Percentiles rank a stretch among this genome's conserved stretches.
Conservation (phyloP, 1,140 invertebrate species). For the Trichonephila clavipes region DNA sequence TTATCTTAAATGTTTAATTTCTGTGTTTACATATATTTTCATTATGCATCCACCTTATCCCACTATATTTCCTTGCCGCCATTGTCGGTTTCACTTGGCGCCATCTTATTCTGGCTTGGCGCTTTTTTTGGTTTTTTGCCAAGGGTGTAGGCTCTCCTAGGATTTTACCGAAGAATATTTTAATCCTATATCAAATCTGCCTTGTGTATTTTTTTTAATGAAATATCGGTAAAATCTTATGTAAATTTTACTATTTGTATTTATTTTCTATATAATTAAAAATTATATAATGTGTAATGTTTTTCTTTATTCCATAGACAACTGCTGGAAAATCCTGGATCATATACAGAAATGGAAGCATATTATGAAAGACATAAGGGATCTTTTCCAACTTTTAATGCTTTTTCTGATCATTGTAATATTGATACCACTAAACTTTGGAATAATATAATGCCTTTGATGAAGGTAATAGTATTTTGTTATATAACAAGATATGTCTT, state of each 20-base stretch:
- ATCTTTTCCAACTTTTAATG: constrained; percentile 69
- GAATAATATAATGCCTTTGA: constrained; percentile 70
- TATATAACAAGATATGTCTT: not conserved
- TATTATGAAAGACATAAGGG: constrained; percentile 81
- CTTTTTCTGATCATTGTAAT: constrained; percentile 64
- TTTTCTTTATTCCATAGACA: constrained; percentile 79
- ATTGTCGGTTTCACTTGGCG: no score
- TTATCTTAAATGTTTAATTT: no score
- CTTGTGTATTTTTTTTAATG: no score
- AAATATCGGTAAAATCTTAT: not conserved
- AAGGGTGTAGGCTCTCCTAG: no score
- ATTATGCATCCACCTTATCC: no score
- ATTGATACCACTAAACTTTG: constrained; percentile 28
- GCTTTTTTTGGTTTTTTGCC: no score
- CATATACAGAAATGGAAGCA: constrained; percentile 80
- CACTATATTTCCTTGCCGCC: no score
- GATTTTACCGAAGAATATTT: no score
- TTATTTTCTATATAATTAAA: not conserved
- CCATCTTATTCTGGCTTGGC: no score
- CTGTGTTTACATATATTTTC: no score
- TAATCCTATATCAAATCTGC: no score
- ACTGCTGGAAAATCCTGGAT: constrained; percentile 81
- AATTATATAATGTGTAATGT: not conserved
- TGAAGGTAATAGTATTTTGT: constrained; percentile 45
- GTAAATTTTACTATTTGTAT: not conserved